phyloP scores from a whole-genome alignment of 2,113 vertebrate genomes.

The Nothoprocta perdicaria region DNA sequence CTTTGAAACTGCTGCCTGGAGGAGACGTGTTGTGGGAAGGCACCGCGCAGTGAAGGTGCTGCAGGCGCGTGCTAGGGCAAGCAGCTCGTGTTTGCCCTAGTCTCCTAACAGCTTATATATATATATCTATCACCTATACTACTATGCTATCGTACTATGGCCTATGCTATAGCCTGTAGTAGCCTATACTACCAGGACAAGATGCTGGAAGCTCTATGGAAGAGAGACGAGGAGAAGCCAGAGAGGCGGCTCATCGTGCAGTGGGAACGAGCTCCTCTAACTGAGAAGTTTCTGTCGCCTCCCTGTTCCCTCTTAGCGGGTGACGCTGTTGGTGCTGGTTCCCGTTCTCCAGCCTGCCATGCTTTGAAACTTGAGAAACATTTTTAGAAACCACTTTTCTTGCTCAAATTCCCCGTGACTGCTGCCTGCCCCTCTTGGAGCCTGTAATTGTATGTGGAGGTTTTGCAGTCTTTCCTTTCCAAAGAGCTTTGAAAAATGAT shows the following conservation, averaged over 20 bases:
- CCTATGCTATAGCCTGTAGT: no score
- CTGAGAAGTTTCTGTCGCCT: constrained; percentile 34
- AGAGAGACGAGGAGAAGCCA: background rate
- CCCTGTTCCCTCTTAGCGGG: background rate
- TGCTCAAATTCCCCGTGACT: background rate
- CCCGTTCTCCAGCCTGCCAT: background rate
- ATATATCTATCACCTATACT: no score
- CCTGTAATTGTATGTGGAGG: background rate
- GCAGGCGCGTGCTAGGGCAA: background rate
- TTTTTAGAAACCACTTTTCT: constrained; percentile 38
- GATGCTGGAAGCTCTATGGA: background rate
- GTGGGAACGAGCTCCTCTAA: constrained; percentile 7
- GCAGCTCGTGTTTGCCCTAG: no score
- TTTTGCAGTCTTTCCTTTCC: background rate
- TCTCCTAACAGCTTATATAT: no score
- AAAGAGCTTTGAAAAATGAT: background rate
- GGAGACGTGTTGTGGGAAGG: background rate
- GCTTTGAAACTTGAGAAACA: constrained; percentile 35
- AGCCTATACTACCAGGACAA: background rate
- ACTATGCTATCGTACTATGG: no score
- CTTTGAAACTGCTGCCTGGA: background rate
- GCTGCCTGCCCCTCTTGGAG: background rate
- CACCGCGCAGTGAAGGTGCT: background rate
- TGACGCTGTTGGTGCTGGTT: constrained; percentile 20
- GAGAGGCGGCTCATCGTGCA: background rate